Conservation (phyloP, 2,113 vertebrate genomes). For the Chionis minor region DNA sequence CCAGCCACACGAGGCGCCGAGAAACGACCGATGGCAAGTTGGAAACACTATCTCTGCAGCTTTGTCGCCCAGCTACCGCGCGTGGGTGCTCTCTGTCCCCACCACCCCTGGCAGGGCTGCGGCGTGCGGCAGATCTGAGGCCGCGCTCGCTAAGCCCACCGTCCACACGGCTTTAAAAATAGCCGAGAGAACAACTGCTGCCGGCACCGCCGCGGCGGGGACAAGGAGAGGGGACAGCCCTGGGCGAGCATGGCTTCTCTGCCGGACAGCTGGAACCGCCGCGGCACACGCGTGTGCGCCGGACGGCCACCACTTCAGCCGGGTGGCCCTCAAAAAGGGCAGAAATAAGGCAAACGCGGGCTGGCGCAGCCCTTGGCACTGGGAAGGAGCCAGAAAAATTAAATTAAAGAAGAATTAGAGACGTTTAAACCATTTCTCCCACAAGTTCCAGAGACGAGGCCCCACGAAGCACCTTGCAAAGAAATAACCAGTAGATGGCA, state of each 20-base stretch:
- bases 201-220: not conserved
- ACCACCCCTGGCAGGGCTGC: rapidly evolving
- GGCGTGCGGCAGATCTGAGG: not conserved
- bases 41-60: not conserved
- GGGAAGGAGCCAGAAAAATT: not conserved
- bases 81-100: not conserved
- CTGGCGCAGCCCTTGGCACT: not conserved
- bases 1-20: rapidly evolving
- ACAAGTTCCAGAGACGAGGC: not conserved
- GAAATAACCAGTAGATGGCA: constrained; percentile 59
- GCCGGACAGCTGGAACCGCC: rapidly evolving
- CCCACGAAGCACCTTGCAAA: not conserved
- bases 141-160: not conserved
- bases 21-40: not conserved
- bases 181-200: not conserved
- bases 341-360: rapidly evolving
- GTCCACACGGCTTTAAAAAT: not conserved
- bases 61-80: rapidly evolving
- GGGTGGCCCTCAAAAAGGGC: rapidly evolving
- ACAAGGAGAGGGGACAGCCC: not conserved
- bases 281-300: rapidly evolving
- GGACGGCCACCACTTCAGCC: rapidly evolving
- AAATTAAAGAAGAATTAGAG: too few species aligned
- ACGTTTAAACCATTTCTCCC: not conserved
- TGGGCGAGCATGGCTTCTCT: not conserved